Evolutionary conservation across 1,140 invertebrate species (phyloP).

Genomic region (Portunus trituberculatus): DNA sequence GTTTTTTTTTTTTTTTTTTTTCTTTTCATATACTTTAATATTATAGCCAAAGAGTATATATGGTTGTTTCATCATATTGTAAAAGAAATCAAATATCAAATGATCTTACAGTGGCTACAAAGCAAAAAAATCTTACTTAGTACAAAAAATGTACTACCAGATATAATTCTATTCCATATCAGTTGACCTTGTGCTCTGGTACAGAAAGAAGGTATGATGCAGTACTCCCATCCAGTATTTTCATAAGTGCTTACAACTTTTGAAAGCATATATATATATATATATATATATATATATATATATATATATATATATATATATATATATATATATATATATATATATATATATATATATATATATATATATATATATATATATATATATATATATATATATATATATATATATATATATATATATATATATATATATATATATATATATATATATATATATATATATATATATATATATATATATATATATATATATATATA

Average conservation of each 20-base stretch:
- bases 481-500: background rate
- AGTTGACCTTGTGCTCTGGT: too few species aligned
- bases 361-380: background rate
- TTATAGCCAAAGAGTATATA: too few species aligned
- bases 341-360: background rate
- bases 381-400: slow-evolving; percentile 26
- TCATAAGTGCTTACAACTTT: too few species aligned
- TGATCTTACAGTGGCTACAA: too few species aligned
- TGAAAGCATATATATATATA: too few species aligned
- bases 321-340: background rate
- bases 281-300: background rate
- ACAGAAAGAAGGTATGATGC: too few species aligned
- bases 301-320: background rate
- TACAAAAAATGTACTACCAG: too few species aligned
- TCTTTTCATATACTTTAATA: background rate
- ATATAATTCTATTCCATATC: too few species aligned
- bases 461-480: slow-evolving; percentile 26
- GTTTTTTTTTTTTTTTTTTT: background rate
- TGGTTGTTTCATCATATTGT: too few species aligned
- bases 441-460: background rate
- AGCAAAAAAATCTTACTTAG: too few species aligned
- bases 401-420: slow-evolving; percentile 26
- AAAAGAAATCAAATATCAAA: too few species aligned
- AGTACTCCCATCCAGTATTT: too few species aligned
- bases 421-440: background rate